Evolutionary conservation across 2,113 vertebrate species (phyloP).

Genomic region (Silurus glanis): DNA sequence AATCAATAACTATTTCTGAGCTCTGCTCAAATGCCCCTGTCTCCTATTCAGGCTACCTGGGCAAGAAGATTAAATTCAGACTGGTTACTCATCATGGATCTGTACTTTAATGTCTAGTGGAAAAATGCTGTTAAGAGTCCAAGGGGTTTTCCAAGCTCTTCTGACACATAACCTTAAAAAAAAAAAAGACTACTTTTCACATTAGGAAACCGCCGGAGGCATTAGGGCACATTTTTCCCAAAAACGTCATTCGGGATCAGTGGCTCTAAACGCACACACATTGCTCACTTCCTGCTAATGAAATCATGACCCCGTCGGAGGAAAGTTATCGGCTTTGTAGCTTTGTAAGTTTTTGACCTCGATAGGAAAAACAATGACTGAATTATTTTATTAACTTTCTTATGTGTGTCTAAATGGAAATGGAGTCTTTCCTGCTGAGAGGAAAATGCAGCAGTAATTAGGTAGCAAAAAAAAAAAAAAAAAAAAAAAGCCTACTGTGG

Average conservation of each 20-base stretch:
- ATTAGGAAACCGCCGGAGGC: background rate
- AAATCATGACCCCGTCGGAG: background rate
- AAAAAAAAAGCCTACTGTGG: background rate
- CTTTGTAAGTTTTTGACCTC: background rate
- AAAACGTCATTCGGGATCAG: constrained; percentile 10
- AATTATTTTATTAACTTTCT: constrained; percentile 14
- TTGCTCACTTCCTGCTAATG: background rate
- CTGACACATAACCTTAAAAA: background rate
- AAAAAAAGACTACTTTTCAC: background rate
- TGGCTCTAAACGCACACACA: background rate
- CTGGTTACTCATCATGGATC: background rate
- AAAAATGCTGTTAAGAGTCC: background rate
- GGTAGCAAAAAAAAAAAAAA: background rate
- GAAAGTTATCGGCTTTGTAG: background rate
- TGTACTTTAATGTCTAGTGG: background rate
- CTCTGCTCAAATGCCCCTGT: background rate
- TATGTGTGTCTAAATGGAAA: background rate
- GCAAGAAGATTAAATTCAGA: background rate
- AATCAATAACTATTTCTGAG: background rate
- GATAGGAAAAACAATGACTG: constrained; percentile 10
- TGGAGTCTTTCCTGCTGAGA: background rate
- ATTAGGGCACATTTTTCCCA: constrained; percentile 17
- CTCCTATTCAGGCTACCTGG: background rate
- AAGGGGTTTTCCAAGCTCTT: background rate
- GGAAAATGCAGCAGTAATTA: background rate